Conservation (phyloP, 2,888 invertebrate species). For the Cephus pulcher region DNA sequence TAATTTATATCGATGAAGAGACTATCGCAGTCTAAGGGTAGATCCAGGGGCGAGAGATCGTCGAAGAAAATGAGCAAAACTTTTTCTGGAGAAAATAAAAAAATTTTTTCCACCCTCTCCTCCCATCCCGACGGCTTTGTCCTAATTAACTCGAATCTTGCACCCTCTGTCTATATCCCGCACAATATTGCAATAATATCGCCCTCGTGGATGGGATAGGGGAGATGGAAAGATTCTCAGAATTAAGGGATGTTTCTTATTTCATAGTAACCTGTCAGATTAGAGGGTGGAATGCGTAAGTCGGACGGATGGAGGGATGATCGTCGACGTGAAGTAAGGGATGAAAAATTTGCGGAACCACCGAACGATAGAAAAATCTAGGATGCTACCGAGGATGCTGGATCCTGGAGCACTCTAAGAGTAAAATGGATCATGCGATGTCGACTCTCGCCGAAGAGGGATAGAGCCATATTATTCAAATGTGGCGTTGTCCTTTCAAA, state of each 20-base stretch:
- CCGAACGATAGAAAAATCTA: neutral
- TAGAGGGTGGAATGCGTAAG: neutral
- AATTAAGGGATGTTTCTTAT: neutral
- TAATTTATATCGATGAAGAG: neutral
- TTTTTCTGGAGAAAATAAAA: slow-evolving; percentile 4
- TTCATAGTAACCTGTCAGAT: neutral
- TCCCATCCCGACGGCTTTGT: slow-evolving; percentile 8
- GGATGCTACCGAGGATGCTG: neutral
- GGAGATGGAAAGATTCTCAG: neutral
- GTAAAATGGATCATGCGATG: neutral
- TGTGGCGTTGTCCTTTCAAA: slow-evolving; percentile 26
- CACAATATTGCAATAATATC: neutral
- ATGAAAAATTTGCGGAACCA: neutral
- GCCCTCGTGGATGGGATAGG: neutral
- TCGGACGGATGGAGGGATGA: neutral
- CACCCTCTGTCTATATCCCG: neutral
- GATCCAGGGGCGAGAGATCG: neutral
- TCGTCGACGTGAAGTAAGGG: neutral
- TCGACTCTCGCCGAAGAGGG: slow-evolving; percentile 1
- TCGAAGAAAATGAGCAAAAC: slow-evolving; percentile 17
- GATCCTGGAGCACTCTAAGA: neutral
- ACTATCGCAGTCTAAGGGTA: neutral
- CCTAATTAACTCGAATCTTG: slow-evolving; percentile 13
- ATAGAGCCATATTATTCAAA: slow-evolving; percentile 32
- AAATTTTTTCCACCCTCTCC: neutral